A percentile compares a stretch with the other conserved stretches of the same genome.
Evolutionary conservation across 2,797 vertebrate species (phyloP).

Genomic region (Pteronotus mesoamericanus): DNA sequence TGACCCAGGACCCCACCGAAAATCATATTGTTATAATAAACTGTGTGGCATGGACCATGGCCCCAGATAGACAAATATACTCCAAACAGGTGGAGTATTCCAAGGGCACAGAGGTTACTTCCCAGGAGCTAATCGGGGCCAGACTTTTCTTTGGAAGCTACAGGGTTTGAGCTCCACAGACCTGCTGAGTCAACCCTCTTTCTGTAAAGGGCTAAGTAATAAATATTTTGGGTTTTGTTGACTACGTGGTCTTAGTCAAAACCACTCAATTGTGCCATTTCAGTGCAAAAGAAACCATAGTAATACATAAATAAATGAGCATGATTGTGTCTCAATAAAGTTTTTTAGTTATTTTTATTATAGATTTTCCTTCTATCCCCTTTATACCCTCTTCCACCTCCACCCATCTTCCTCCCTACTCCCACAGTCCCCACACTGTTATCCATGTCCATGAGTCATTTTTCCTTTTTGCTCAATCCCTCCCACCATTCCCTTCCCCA

Average conservation of each 20-base stretch:
- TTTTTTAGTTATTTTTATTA: conserved; percentile 7
- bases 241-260: not conserved
- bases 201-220: not conserved
- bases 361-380: not conserved
- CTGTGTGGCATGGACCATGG: not conserved
- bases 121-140: not conserved
- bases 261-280: not conserved
- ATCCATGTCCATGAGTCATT: not conserved
- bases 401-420: too few species aligned
- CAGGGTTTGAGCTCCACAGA: not conserved
- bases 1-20: not conserved
- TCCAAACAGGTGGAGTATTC: not conserved
- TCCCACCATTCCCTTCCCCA: not conserved
- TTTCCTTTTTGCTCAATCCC: not conserved
- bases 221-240: not conserved
- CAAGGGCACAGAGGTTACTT: not conserved
- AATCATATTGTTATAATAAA: not conserved
- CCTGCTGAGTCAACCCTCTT: not conserved
- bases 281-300: not conserved
- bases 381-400: not conserved
- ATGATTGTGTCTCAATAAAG: not conserved
- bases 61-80: not conserved
- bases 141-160: not conserved
- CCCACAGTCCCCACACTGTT: not conserved
- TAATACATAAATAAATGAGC: not conserved